These are phyloP conservation scores for Parochlus steinenii DNA, from an alignment of 2,888 invertebrate species.

Conservation along the genomic window DNA sequence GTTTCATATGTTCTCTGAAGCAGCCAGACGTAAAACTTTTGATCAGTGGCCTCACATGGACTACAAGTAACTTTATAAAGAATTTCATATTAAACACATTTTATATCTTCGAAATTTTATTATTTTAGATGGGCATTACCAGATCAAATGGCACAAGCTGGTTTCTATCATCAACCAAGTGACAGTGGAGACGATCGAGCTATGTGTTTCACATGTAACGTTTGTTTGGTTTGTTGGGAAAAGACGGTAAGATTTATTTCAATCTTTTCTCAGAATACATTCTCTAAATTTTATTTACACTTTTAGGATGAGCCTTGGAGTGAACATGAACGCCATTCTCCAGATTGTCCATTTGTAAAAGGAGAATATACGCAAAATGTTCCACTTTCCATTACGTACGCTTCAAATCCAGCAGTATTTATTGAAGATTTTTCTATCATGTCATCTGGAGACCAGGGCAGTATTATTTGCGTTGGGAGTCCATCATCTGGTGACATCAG, in stretches of 20 bases:
- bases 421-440: constrained; percentile 37
- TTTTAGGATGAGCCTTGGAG: constrained; percentile 98
- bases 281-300: no score
- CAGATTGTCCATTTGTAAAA: constrained; percentile 82
- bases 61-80: constrained; percentile 55
- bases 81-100: not conserved
- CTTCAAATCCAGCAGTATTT: constrained; percentile 57
- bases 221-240: constrained; percentile 93
- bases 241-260: no score
- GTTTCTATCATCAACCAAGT: constrained; percentile 89
- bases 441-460: constrained; percentile 42
- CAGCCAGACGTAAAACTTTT: constrained; percentile 78
- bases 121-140: constrained; percentile 73
- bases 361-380: constrained; percentile 93
- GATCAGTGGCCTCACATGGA: constrained; percentile 94
- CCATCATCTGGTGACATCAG: constrained; percentile 46
- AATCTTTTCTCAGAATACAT: no score
- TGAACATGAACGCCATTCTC: constrained; percentile 88
- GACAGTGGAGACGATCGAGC: constrained; percentile 82
- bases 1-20: constrained; percentile 78
- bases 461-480: constrained; percentile 40
- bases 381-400: constrained; percentile 70
- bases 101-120: constrained; percentile 5
- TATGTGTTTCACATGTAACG: constrained; percentile 90
- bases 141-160: constrained; percentile 92